These are phyloP conservation scores for Thymelicus sylvestris DNA, from an alignment of 2,888 invertebrate species.

Conservation along the genomic window DNA sequence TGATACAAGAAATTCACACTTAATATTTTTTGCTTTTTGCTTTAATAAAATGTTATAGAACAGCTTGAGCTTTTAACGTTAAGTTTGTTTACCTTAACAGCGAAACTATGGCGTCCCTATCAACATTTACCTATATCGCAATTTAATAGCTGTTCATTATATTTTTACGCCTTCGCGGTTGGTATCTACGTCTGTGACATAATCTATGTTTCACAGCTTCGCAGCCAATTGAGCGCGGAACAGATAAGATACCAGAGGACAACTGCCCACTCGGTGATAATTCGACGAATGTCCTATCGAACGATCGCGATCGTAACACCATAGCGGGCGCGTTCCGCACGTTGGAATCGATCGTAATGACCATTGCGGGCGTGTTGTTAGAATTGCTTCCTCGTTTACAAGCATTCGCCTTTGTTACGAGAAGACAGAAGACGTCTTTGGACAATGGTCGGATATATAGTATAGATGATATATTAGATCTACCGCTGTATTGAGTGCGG, in stretches of 20 bases:
- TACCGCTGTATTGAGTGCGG: slow-evolving; percentile 8
- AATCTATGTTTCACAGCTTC: slow-evolving; percentile 35
- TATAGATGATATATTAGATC: too few relatives aligned
- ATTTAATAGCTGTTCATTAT: slow-evolving; percentile 23
- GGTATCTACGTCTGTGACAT: slow-evolving; percentile 32
- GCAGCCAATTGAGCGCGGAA: slow-evolving; percentile 33
- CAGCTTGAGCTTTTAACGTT: background rate
- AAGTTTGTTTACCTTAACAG: background rate
- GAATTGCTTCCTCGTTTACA: slow-evolving; percentile 36
- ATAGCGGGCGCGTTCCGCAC: slow-evolving; percentile 20
- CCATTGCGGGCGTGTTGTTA: slow-evolving; percentile 33
- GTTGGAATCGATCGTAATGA: slow-evolving; percentile 26
- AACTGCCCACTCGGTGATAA: slow-evolving; percentile 36
- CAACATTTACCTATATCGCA: too few relatives aligned
- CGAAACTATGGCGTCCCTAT: background rate
- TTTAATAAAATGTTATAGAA: background rate
- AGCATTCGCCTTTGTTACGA: slow-evolving; percentile 30
- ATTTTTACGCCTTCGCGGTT: slow-evolving; percentile 17
- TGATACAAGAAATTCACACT: too few relatives aligned
- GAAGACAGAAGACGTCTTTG: slow-evolving; percentile 22
- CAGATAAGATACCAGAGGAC: slow-evolving; percentile 35
- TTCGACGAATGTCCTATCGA: slow-evolving; percentile 35
- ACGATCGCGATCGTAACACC: slow-evolving; percentile 33
- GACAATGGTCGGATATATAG: slow-evolving; percentile 16
- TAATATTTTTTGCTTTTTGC: too few relatives aligned